Conservation (phyloP, 2,888 invertebrate species). For the Aphodius granarius region DNA sequence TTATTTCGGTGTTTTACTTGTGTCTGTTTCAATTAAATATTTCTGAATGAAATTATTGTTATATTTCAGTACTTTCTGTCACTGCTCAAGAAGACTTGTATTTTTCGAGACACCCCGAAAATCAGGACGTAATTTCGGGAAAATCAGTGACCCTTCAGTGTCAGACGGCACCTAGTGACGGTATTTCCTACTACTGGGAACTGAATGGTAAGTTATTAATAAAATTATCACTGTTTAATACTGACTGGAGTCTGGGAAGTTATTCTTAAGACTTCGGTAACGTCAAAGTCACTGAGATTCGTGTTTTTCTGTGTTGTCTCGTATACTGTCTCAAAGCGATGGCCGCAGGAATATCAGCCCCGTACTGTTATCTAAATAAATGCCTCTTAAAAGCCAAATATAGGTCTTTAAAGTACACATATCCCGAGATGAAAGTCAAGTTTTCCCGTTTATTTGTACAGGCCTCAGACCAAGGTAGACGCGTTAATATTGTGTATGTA, state of each 20-base stretch:
- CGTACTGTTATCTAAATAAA: neutral
- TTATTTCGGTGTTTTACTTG: neutral
- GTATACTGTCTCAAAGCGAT: no score
- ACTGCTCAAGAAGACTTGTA: conserved; percentile 43
- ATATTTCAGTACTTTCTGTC: conserved; percentile 19
- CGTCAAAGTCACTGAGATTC: no score
- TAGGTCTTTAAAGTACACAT: neutral
- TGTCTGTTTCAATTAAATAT: neutral
- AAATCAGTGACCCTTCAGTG: conserved; percentile 49
- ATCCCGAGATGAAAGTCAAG: neutral
- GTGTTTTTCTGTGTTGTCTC: no score
- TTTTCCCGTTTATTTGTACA: neutral
- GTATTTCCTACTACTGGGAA: conserved; percentile 52
- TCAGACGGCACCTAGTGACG: conserved; percentile 49
- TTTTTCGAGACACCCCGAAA: conserved; percentile 49
- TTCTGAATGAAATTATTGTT: no score
- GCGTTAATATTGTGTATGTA: neutral
- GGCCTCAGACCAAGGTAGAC: neutral
- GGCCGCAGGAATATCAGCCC: no score
- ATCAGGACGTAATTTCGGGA: conserved; percentile 48
- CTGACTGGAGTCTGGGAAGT: no score
- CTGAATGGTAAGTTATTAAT: conserved; percentile 47
- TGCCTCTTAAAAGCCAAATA: neutral
- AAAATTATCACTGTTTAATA: no score
- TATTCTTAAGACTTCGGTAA: no score